Conservation (phyloP, 2,888 invertebrate genomes). For the Eremobia ochroleuca region DNA sequence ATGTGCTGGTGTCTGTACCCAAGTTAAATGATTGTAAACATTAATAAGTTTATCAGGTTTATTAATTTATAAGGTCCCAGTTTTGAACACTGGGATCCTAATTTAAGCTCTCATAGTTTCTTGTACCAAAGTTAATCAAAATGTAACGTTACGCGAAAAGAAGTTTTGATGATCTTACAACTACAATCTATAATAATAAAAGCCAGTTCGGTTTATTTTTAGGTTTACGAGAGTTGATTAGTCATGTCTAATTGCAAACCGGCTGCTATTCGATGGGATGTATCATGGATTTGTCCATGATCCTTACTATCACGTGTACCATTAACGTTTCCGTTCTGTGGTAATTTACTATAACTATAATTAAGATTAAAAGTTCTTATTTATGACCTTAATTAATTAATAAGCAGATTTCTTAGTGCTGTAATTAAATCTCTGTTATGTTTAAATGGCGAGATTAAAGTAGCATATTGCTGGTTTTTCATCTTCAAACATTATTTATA, state of each 20-base stretch:
- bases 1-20: no score
- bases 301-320: constrained; percentile 8
- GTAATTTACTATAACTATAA: neutral
- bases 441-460: neutral
- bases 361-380: constrained; percentile 3
- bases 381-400: constrained; percentile 3
- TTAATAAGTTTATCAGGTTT: neutral
- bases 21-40: neutral
- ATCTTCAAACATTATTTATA: neutral
- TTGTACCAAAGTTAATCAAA: constrained; percentile 9
- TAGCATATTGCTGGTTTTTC: neutral
- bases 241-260: constrained; percentile 27
- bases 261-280: constrained; percentile 2
- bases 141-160: constrained; percentile 9
- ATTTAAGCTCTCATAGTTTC: neutral
- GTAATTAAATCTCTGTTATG: neutral
- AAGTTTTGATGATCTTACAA: neutral
- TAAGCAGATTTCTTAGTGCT: neutral
- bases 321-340: constrained; percentile 20
- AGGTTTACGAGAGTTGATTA: constrained; percentile 20
- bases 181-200: constrained; percentile 25
- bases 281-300: constrained; percentile 15
- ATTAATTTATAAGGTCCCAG: neutral
- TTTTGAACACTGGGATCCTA: neutral
- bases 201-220: constrained; percentile 21